Conservation (phyloP, 2,888 invertebrate genomes). For the Eilema sororculum region DNA sequence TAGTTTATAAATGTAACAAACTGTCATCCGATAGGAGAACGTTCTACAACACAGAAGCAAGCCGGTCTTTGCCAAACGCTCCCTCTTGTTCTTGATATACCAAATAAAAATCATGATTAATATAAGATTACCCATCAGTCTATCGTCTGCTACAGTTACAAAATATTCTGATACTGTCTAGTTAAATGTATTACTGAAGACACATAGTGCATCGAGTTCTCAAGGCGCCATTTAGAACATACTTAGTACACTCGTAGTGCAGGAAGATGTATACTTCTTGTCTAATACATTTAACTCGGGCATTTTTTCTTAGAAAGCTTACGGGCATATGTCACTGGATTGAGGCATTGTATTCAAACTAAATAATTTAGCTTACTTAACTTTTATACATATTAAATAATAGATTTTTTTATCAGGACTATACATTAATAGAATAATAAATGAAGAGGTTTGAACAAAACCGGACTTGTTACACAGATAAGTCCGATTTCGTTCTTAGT, state of each 20-base stretch:
- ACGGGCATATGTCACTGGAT: neutral
- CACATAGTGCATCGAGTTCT: constrained; percentile 23
- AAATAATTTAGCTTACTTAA: constrained; percentile 11
- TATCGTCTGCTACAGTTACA: constrained; percentile 7
- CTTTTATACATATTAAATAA: constrained; percentile 8
- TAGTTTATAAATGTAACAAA: neutral
- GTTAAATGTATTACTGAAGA: constrained; percentile 26
- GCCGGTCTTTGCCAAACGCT: neutral
- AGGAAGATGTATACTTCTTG: constrained; percentile 18
- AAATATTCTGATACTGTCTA: constrained; percentile 6
- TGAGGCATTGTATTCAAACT: neutral
- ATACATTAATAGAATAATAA: neutral
- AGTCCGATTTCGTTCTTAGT: constrained; percentile 5
- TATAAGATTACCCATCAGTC: constrained; percentile 31
- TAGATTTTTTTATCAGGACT: constrained; percentile 6
- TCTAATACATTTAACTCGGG: constrained; percentile 7
- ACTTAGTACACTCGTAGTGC: constrained; percentile 60
- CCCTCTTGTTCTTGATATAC: neutral
- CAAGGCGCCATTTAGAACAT: constrained; percentile 61
- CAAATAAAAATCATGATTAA: neutral
- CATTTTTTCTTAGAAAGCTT: neutral
- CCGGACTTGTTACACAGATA: neutral
- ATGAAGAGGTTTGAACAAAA: neutral
- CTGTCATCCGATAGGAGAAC: neutral
- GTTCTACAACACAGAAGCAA: neutral